Conservation (phyloP, 1,140 invertebrate species). For the Zaprionus ornatus region DNA sequence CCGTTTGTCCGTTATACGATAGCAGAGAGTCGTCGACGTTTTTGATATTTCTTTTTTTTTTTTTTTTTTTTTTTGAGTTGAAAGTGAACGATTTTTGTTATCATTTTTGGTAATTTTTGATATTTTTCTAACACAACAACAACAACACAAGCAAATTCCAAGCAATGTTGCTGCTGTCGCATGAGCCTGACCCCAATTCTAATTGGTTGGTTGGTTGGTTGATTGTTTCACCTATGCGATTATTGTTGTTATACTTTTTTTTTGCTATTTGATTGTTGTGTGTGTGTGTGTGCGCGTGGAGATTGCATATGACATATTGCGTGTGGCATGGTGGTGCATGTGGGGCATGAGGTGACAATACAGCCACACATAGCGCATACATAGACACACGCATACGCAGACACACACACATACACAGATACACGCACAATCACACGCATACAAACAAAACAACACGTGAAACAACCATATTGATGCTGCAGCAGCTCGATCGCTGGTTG, state of each 20-base stretch:
- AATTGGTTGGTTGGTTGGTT: slow-evolving; percentile 9
- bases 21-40: slow-evolving; percentile 53
- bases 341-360: background rate
- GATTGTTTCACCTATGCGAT: slow-evolving; percentile 5
- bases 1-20: slow-evolving; percentile 42
- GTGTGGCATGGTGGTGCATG: background rate
- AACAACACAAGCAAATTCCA: slow-evolving; percentile 64
- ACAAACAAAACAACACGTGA: slow-evolving; percentile 46
- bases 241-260: background rate
- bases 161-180: slow-evolving; percentile 58
- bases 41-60: slow-evolving; percentile 35
- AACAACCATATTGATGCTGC: slow-evolving; percentile 49
- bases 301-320: background rate
- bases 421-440: slow-evolving; percentile 4
- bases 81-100: slow-evolving; percentile 73
- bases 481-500: slow-evolving; percentile 57
- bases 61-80: slow-evolving; percentile 62
- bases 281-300: background rate
- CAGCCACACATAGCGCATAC: background rate
- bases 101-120: slow-evolving; percentile 46
- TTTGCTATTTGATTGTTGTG: background rate
- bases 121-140: slow-evolving; percentile 71
- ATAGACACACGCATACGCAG: slow-evolving; percentile 3
- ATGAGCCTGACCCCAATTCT: slow-evolving; percentile 18
- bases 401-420: background rate